Base-by-base conservation (phyloP, 2,113 vertebrate species). In the Phyllopteryx taeniolatus region DNA sequence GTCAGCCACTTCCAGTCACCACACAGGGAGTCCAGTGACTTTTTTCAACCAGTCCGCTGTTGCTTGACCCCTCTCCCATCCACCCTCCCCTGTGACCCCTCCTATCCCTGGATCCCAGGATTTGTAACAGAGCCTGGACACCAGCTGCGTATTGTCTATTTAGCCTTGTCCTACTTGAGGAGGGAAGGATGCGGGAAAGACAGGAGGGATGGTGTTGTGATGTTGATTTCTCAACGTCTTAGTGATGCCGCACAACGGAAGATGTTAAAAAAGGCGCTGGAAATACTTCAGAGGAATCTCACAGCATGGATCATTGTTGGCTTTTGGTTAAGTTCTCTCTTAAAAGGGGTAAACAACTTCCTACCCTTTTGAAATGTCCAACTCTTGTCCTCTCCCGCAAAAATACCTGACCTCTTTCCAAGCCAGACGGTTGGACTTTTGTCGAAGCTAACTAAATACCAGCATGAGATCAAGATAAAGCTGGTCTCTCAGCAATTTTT, bases 111-210 rank as follows among this genome's bases (percentile, higher is more conserved):
- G 74, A 82, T 77, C 63, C 75, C 47, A 13, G 72, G 75, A 68
- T 84, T 73, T 74, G 71, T 78, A 19, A 73, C 65, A 64, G 80
- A 87, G 72, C 80, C 74, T 63, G 88, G 86, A 85, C 80, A 82
- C 79, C 78, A 79, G 79, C 76, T 67, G 72, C 71, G 53, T 67
- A 10, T 69, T 78, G 57, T 76, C 72, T 76, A 13, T 80, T 66
- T 72, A 83, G 83, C 71, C 51, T 10, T 59, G 70, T 70, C 81
- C 79, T 78, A 78, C 79, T 83, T 80, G 68, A 63, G 77, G 56
- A 53, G 64, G 71, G 69, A 22, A 47, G 47, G 59, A 62, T 54
- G 1, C 44, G 31, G 54, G 46, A 61, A 14, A 71, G 43, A 59
- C 62, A 71, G 80, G 79, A 68, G 78, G 74, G 77, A 68, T 76